Base-by-base conservation (phyloP, 1,140 invertebrate genomes). In the Drosophila pectinifera region DNA sequence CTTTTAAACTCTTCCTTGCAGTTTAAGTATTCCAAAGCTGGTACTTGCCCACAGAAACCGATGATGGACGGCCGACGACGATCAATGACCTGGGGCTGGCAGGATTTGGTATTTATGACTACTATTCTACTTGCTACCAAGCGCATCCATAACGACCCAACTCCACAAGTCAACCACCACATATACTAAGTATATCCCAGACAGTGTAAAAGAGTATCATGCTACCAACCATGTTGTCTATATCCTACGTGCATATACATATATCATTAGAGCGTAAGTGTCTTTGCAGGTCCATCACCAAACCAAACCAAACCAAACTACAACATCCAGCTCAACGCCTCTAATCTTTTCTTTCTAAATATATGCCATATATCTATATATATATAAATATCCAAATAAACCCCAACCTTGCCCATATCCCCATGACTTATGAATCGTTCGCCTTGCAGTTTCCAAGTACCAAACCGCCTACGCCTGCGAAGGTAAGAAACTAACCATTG, bases 401-500 rank as follows among this genome's bases (percentile, higher is more conserved):
- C n/a, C 34, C 38, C 13, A 3, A 45, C n/a, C 38, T 18, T 16
- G 4, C 26, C 10, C 22, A 31, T 14, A 49, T 11, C 24, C n/a
- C 16, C 5, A 49, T 8, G n/a, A 84, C 78, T 85, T 46, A 85
- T 65, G 22, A 38, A 22, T 51, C 16, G 64, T 56, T 74, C 39
- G 41, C 48, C 54, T 91, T 91, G 48, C 84, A 92, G 91, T 91
- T 51, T 93, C 94, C 53, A 94, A 95, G 90, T 98, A 98, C 93
- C 96, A 97, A 92, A 98, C 97, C 53, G 96, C 96, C 24, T 98
- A 98, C 93, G 98, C 97, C 46, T 99, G 98, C 93, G 98, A 99
- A 93, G 97, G 97, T 65, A 97, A 97, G 92, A 95, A 95, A 51
- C 93, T 99, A 85, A 95, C 95, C 91, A 96, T 99, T 70, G 95